Evolutionary conservation across 2,888 invertebrate species (phyloP).

Genomic region (Dysmachus trigonus): DNA sequence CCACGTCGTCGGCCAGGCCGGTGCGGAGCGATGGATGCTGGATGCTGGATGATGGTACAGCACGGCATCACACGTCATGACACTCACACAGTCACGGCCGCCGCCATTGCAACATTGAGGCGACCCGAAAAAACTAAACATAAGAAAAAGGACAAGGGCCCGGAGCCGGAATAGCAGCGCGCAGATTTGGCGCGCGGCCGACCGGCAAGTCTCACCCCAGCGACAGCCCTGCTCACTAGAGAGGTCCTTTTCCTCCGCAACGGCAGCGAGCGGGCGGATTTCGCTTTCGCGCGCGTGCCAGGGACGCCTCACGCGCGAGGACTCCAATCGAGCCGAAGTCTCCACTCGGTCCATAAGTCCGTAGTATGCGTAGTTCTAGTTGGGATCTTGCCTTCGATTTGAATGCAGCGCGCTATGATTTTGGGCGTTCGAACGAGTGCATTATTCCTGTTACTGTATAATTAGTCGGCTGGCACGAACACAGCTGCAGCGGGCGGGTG

Average conservation of each 20-base stretch:
- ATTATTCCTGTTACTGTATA: slow-evolving; percentile 46
- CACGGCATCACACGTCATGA: not conserved
- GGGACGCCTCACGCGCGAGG: not conserved
- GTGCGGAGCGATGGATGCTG: not conserved
- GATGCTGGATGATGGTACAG: not conserved
- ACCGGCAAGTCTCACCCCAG: not conserved
- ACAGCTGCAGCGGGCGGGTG: not conserved
- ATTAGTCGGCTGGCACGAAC: slow-evolving; percentile 22
- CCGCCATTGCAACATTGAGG: not conserved
- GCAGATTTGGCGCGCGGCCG: not conserved
- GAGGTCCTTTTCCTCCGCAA: slow-evolving; percentile 21
- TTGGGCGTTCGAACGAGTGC: slow-evolving; percentile 41
- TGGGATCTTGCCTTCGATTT: slow-evolving; percentile 23
- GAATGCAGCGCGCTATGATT: slow-evolving; percentile 42
- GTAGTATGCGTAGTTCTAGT: slow-evolving; percentile 22
- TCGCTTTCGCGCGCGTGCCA: slow-evolving; percentile 30
- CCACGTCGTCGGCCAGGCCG: not conserved
- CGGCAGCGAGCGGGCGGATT: not conserved
- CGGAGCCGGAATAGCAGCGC: not conserved
- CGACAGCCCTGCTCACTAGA: not conserved
- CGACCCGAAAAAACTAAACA: not conserved
- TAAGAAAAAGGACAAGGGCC: slow-evolving; percentile 1
- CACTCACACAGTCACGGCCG: not conserved
- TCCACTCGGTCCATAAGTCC: not conserved
- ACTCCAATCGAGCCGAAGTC: not conserved